Evolutionary conservation across 2,888 invertebrate genomes (phyloP).

Genomic region (Carabus problematicus): DNA sequence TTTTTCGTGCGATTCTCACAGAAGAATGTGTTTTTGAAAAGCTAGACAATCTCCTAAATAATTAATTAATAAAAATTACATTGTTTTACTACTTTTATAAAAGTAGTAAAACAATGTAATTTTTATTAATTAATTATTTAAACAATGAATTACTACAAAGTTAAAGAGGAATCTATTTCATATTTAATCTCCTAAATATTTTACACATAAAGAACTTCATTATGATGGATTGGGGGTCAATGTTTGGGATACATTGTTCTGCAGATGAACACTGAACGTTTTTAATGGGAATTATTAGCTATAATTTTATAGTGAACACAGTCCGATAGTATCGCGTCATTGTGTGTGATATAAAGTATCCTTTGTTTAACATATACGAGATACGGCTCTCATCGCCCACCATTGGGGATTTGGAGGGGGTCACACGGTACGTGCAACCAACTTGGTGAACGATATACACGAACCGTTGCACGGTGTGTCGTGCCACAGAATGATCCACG

Average conservation of each 20-base stretch:
- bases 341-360: constrained; percentile 30
- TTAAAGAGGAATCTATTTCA: too few relatives aligned
- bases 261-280: constrained; percentile 12
- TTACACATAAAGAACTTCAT: too few relatives aligned
- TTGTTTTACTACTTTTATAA: too few relatives aligned
- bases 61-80: too few relatives aligned
- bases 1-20: constrained; percentile 26
- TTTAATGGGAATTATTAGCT: constrained; percentile 32
- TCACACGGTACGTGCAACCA: not conserved
- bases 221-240: too few relatives aligned
- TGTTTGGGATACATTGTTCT: too few relatives aligned
- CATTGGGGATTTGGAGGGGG: not conserved
- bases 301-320: constrained; percentile 36
- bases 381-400: constrained; percentile 34
- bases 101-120: too few relatives aligned
- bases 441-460: not conserved
- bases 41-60: too few relatives aligned
- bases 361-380: constrained; percentile 38
- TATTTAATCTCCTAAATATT: too few relatives aligned
- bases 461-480: not conserved
- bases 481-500: constrained; percentile 29
- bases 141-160: too few relatives aligned
- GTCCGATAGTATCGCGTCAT: constrained; percentile 22
- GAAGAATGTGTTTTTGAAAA: too few relatives aligned
- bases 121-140: too few relatives aligned